phyloP scores from a whole-genome alignment of 2,888 invertebrate species.

The Sarcophaga carnaria region DNA sequence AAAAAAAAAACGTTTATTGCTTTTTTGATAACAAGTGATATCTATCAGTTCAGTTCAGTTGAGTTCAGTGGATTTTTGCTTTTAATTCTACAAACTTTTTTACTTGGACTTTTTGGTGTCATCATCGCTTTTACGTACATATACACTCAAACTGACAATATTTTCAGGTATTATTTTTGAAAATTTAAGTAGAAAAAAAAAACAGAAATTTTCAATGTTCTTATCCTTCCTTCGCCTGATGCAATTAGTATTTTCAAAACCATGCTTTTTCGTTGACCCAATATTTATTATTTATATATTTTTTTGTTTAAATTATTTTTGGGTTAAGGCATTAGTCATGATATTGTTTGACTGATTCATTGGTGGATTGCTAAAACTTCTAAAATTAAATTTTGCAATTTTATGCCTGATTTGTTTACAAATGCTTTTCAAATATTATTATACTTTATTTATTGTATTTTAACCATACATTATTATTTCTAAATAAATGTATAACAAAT shows the following conservation, averaged over 20 bases:
- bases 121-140: background rate
- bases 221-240: too few species aligned
- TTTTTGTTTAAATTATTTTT: too few species aligned
- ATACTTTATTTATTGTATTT: background rate
- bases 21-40: conserved; percentile 61
- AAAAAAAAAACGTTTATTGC: conserved; percentile 33
- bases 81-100: conserved; percentile 18
- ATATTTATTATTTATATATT: too few species aligned
- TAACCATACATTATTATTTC: background rate
- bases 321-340: too few species aligned
- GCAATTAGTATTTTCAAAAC: too few species aligned
- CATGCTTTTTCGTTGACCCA: too few species aligned
- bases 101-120: too few species aligned
- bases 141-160: background rate
- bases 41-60: conserved; percentile 14
- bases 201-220: too few species aligned
- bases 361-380: too few species aligned
- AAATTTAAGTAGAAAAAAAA: background rate
- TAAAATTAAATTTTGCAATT: too few species aligned
- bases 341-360: too few species aligned
- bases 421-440: conserved; percentile 4
- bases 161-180: conserved; percentile 11
- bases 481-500: background rate
- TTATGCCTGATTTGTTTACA: too few species aligned
- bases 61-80: background rate